Evolutionary conservation across 2,888 invertebrate species (phyloP).

Genomic region (Opisthograptis luteolata): DNA sequence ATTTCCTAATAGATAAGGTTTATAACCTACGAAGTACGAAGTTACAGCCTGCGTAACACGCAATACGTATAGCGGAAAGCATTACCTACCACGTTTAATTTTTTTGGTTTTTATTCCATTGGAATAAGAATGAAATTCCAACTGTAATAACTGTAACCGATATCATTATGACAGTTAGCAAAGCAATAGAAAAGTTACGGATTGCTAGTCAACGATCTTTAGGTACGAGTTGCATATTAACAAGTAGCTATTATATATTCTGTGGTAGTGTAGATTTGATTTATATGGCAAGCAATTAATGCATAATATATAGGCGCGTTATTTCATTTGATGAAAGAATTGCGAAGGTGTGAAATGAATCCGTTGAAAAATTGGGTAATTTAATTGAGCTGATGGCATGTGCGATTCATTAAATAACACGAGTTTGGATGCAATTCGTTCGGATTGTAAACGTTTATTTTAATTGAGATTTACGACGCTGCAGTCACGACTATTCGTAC

Average conservation of each 20-base stretch:
- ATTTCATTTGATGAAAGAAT: constrained; percentile 6
- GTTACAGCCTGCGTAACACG: constrained; percentile 48
- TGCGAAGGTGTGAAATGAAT: constrained; percentile 24
- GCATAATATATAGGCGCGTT: constrained; percentile 6
- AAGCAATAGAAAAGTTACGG: constrained; percentile 25
- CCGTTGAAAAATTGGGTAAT: constrained; percentile 20
- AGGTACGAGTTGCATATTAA: constrained; percentile 29
- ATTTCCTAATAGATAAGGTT: constrained; percentile 24
- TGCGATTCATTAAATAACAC: constrained; percentile 23
- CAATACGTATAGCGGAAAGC: constrained; percentile 51
- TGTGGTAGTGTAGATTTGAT: constrained; percentile 24
- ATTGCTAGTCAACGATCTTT: constrained; percentile 1
- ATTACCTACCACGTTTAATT: constrained; percentile 28
- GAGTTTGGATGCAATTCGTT: constrained; percentile 4
- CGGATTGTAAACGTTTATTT: not conserved
- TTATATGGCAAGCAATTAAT: constrained; percentile 18
- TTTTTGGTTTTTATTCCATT: constrained; percentile 19
- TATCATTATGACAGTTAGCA: constrained; percentile 29
- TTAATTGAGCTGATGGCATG: constrained; percentile 18
- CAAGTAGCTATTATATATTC: too few relatives aligned
- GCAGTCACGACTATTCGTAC: not conserved
- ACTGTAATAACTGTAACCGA: constrained; percentile 13
- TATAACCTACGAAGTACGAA: too few relatives aligned
- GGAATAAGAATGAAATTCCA: constrained; percentile 28
- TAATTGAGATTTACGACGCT: constrained; percentile 3